Evolutionary conservation across 1,140 invertebrate species (phyloP).

Genomic region (Heterodera schachtii): DNA sequence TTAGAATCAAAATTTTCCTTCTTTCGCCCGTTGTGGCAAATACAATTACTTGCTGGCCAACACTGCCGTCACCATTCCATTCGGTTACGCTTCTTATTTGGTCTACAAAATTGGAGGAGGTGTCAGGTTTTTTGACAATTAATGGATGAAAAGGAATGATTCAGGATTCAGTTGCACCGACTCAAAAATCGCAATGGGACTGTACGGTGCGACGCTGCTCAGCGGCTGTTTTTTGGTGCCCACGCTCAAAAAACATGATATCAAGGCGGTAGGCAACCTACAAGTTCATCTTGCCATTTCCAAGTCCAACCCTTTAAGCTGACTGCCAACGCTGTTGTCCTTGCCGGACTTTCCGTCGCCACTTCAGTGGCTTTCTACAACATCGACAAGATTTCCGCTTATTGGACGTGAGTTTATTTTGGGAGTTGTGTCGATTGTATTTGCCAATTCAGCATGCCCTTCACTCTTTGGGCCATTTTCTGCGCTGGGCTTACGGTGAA

Average conservation of each 20-base stretch:
- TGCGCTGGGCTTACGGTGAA: background rate
- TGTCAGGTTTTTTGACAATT: conserved; percentile 8
- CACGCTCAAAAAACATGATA: conserved; percentile 52
- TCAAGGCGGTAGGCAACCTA: conserved; percentile 43
- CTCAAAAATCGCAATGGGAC: conserved; percentile 55
- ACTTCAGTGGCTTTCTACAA: conserved; percentile 59
- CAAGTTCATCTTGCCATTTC: background rate
- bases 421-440: too few relatives aligned
- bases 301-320: conserved; percentile 44
- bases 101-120: conserved; percentile 65
- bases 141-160: background rate
- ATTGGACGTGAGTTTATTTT: conserved; percentile 41
- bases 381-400: conserved; percentile 61
- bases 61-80: conserved; percentile 44
- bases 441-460: conserved; percentile 16
- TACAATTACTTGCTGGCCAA: conserved; percentile 51
- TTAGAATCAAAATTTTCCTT: conserved; percentile 39
- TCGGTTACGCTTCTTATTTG: conserved; percentile 64
- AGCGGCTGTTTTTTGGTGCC: conserved; percentile 46
- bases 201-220: conserved; percentile 58
- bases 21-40: conserved; percentile 47
- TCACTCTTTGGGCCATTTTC: conserved; percentile 2
- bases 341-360: conserved; percentile 49
- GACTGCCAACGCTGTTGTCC: conserved; percentile 43
- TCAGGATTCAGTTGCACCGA: conserved; percentile 64